These are phyloP conservation scores for Hypena proboscidalis DNA, from an alignment of 2,888 invertebrate species.

Conservation along the genomic window DNA sequence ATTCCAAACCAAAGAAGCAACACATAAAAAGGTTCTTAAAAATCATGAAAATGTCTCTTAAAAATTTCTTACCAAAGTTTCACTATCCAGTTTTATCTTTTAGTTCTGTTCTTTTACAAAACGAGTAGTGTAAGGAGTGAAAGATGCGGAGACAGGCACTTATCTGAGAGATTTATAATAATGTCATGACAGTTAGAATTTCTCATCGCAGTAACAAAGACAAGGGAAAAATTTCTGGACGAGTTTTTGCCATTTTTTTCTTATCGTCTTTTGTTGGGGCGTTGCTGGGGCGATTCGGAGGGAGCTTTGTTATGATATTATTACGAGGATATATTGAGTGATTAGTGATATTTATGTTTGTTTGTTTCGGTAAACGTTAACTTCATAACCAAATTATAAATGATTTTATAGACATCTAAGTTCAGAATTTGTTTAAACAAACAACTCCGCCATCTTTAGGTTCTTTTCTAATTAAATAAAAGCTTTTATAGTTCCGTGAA, in stretches of 20 bases:
- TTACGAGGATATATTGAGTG: constrained; percentile 1
- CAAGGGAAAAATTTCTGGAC: constrained; percentile 19
- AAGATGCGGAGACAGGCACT: constrained; percentile 33
- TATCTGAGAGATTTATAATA: constrained; percentile 45
- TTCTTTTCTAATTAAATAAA: too few species aligned
- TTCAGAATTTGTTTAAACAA: too few species aligned
- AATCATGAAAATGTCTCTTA: constrained; percentile 3
- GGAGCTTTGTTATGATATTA: neutral
- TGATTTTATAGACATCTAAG: too few species aligned
- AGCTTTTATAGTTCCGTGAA: too few species aligned
- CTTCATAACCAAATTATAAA: too few species aligned
- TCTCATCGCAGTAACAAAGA: constrained; percentile 38
- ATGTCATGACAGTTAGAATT: constrained; percentile 42
- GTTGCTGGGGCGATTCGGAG: constrained; percentile 8
- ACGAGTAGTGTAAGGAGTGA: constrained; percentile 39
- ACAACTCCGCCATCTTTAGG: too few species aligned
- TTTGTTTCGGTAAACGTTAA: too few species aligned
- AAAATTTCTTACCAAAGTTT: constrained; percentile 14
- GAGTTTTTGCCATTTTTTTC: constrained; percentile 18
- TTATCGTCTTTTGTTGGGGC: constrained; percentile 26
- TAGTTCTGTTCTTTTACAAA: constrained; percentile 20
- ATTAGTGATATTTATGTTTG: neutral
- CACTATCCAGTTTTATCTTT: constrained; percentile 26
- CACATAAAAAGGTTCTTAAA: neutral
- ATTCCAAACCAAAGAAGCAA: neutral